These are phyloP conservation scores for Sussaba pulchella DNA, from an alignment of 2,888 invertebrate species.

Conservation along the genomic window DNA sequence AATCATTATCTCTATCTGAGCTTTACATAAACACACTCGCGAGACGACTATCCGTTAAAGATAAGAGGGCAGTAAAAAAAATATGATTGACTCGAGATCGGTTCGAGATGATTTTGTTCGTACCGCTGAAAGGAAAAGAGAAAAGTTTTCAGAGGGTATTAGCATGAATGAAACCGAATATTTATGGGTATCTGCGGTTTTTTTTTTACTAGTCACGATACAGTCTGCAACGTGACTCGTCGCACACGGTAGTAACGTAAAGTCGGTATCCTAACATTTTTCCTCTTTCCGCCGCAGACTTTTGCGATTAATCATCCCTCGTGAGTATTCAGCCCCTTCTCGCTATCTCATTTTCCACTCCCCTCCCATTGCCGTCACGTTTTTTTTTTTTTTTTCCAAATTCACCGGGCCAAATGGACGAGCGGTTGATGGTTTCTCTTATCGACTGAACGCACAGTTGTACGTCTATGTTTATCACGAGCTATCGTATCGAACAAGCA, in stretches of 20 bases:
- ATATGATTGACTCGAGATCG: not conserved
- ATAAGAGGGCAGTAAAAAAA: conserved; percentile 21
- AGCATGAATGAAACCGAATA: conserved; percentile 26
- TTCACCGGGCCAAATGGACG: not conserved
- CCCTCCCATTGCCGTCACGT: conserved; percentile 21
- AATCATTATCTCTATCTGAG: not conserved
- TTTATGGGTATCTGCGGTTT: conserved; percentile 39
- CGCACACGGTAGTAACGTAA: conserved; percentile 16
- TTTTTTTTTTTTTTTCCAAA: conserved; percentile 15
- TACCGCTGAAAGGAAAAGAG: not conserved
- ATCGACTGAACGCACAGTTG: not conserved
- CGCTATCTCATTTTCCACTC: conserved; percentile 3
- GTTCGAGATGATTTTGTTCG: conserved; percentile 13
- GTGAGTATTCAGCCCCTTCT: conserved; percentile 29
- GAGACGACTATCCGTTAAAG: conserved; percentile 8
- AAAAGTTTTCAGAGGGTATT: conserved; percentile 1
- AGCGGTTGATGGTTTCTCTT: not conserved
- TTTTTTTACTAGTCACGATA: conserved; percentile 47
- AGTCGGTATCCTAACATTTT: conserved; percentile 23
- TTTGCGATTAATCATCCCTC: conserved; percentile 55
- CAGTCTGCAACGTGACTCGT: conserved; percentile 40
- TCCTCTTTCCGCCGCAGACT: conserved; percentile 29
- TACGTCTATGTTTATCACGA: not conserved
- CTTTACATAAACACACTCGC: conserved; percentile 12
- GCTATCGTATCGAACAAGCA: not conserved